Conservation (phyloP, 2,888 invertebrate genomes). For the Drosophila neonasuta region DNA sequence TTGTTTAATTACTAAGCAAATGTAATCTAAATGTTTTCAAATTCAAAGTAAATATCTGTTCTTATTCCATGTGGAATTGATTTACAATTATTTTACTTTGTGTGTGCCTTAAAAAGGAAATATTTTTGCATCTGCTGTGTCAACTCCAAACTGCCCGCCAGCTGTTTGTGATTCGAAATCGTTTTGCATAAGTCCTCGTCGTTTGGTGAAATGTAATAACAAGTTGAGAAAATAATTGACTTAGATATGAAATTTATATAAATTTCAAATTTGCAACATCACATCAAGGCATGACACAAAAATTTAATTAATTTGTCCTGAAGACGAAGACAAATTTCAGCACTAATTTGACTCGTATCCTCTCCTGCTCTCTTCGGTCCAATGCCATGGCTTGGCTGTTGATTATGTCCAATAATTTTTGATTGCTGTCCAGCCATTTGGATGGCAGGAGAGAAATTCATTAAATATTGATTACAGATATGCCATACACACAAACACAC, state of each 20-base stretch:
- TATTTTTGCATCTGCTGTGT: not conserved
- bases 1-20: not conserved
- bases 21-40: not conserved
- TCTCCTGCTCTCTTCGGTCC: not conserved
- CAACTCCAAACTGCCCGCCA: not conserved
- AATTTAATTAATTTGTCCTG: slow-evolving; percentile 46
- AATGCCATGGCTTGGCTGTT: slow-evolving; percentile 16
- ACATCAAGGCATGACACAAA: slow-evolving; percentile 13
- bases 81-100: not conserved
- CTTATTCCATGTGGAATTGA: not conserved
- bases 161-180: not conserved
- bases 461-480: slow-evolving; percentile 61
- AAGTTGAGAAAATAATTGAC: slow-evolving; percentile 29
- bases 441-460: slow-evolving; percentile 41
- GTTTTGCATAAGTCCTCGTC: slow-evolving; percentile 2
- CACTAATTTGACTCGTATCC: slow-evolving; percentile 26
- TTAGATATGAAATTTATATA: slow-evolving; percentile 31
- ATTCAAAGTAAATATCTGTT: not conserved
- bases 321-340: slow-evolving; percentile 19
- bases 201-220: slow-evolving; percentile 26
- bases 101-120: not conserved
- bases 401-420: slow-evolving; percentile 47
- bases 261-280: slow-evolving; percentile 25
- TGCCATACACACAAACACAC: not conserved
- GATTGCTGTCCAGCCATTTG: slow-evolving; percentile 26